Percentiles rank a stretch among this genome's conserved stretches.
Evolutionary conservation across 2,113 vertebrate species (phyloP).

Genomic region (Equus quagga): DNA sequence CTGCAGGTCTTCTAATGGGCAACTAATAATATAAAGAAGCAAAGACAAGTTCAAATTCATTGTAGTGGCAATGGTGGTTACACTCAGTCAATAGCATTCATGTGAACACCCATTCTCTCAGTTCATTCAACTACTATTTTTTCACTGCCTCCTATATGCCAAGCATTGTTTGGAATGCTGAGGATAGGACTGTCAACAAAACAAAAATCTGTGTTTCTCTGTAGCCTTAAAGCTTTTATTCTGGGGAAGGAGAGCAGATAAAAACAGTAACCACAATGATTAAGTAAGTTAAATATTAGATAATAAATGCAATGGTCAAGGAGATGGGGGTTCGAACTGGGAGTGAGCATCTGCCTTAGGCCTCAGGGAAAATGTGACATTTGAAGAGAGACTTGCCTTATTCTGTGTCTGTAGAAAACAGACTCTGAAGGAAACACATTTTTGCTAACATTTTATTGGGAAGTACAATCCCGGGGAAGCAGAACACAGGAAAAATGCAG

Average conservation of each 20-base stretch:
- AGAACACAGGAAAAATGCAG: not conserved
- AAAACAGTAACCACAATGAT: not conserved
- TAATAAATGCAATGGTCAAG: not conserved
- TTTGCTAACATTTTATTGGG: not conserved
- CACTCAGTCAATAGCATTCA: not conserved
- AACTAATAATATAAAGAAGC: not conserved
- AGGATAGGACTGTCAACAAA: not conserved
- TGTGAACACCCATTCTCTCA: not conserved
- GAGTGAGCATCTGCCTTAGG: not conserved
- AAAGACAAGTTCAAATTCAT: not conserved
- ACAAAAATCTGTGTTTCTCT: not conserved
- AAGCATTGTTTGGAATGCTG: not conserved
- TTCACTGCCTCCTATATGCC: not conserved
- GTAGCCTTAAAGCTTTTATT: not conserved
- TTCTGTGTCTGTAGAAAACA: not conserved
- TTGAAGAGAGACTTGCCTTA: not conserved
- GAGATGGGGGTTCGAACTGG: not conserved
- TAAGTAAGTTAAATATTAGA: not conserved
- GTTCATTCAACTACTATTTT: not conserved
- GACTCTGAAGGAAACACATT: not conserved
- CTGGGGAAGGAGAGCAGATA: not conserved
- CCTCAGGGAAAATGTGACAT: not conserved
- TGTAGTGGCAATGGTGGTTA: not conserved
- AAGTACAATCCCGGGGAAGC: not conserved
- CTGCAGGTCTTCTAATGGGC: not conserved